A percentile compares a stretch with the other conserved stretches of the same genome.
These are phyloP conservation scores for Actinopyga echinites DNA, from an alignment of 53 echinoderm and acorn worm genomes.

Conservation along the genomic window DNA sequence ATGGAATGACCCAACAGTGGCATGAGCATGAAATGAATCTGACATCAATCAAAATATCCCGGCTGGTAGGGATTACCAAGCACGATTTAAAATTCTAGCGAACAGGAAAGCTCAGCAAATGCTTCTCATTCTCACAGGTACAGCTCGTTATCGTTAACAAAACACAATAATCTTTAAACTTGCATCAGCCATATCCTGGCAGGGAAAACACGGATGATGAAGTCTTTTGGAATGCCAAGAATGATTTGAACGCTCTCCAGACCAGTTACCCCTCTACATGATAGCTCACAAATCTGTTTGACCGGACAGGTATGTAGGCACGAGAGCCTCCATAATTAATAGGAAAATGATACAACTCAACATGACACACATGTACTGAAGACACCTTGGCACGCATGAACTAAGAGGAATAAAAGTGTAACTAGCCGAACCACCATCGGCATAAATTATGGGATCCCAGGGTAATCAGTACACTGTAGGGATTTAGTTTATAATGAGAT, in stretches of 20 bases:
- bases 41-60: not conserved
- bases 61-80: not conserved
- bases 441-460: too few relatives aligned
- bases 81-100: not conserved
- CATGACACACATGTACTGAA: not conserved
- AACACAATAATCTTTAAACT: slow-evolving; percentile 35
- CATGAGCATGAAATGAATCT: too few relatives aligned
- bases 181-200: slow-evolving; percentile 16
- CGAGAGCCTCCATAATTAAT: slow-evolving; percentile 4
- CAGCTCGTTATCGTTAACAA: slow-evolving; percentile 38
- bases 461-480: too few relatives aligned
- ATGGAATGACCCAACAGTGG: too few relatives aligned
- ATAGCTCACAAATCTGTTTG: not conserved
- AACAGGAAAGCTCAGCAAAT: not conserved
- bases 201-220: slow-evolving; percentile 38
- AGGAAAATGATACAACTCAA: slow-evolving; percentile 5
- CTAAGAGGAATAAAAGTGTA: too few relatives aligned
- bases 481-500: too few relatives aligned
- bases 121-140: slow-evolving; percentile 41
- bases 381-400: too few relatives aligned
- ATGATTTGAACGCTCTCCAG: not conserved
- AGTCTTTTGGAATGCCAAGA: slow-evolving; percentile 28
- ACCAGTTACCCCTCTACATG: slow-evolving; percentile 5
- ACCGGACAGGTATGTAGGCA: slow-evolving; percentile 38
- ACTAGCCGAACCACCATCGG: too few relatives aligned